A percentile compares a stretch with the other conserved stretches of the same genome.
Evolutionary conservation across 2,888 invertebrate species (phyloP).

Genomic region (Stenotaenia linearis): DNA sequence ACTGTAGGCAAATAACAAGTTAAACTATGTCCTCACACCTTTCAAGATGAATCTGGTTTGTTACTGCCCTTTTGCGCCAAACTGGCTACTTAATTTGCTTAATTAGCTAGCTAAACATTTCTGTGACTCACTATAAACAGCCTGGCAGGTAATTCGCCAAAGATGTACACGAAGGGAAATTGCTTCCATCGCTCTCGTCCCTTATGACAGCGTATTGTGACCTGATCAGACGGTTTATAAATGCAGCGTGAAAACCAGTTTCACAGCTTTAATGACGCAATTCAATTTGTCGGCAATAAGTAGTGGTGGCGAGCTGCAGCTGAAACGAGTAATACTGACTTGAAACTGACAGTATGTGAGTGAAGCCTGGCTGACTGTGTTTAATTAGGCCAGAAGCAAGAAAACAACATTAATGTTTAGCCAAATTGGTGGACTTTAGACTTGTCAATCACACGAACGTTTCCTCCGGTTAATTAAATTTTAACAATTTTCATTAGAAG

Average conservation of each 20-base stretch:
- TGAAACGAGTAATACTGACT: not conserved
- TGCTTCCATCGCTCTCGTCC: too few species aligned
- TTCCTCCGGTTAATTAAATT: not conserved
- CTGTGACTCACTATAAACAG: not conserved
- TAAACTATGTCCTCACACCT: too few species aligned
- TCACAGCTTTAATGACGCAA: not conserved
- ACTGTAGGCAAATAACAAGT: too few species aligned
- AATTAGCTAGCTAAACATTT: slow-evolving; percentile 4
- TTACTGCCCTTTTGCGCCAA: not conserved
- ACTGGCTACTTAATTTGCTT: not conserved
- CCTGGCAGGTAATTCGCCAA: not conserved
- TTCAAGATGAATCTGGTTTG: not conserved
- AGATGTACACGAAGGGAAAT: not conserved
- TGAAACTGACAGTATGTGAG: not conserved
- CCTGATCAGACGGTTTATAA: not conserved
- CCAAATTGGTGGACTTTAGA: not conserved
- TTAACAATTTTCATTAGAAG: not conserved
- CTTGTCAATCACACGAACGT: not conserved
- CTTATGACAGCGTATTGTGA: too few species aligned
- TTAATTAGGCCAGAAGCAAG: not conserved
- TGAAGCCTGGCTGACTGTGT: not conserved
- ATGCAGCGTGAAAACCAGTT: not conserved
- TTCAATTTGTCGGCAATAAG: not conserved
- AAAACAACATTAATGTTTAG: not conserved
- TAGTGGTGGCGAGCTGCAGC: not conserved